Conservation (phyloP, 2,797 vertebrate genomes). For the Tragopan temminckii region DNA sequence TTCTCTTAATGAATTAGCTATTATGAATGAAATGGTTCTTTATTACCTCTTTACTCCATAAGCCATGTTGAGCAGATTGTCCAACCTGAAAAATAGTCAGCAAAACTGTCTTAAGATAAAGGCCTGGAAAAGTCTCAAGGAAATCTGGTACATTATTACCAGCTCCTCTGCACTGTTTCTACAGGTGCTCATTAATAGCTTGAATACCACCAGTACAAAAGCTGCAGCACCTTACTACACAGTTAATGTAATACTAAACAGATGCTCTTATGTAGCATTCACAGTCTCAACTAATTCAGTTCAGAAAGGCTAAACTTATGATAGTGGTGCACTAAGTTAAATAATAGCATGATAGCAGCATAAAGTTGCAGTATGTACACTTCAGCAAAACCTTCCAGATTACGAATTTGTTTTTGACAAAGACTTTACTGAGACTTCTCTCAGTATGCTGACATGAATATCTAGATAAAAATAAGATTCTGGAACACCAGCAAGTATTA, state of each 20-base stretch:
- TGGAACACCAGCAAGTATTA: not conserved
- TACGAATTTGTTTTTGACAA: not conserved
- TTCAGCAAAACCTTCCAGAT: not conserved
- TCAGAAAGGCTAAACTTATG: not conserved
- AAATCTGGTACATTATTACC: conserved; percentile 35
- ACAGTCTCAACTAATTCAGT: not conserved
- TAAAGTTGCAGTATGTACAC: not conserved
- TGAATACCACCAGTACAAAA: not conserved
- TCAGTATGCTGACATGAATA: not conserved
- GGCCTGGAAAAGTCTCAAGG: not conserved
- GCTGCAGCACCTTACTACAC: not conserved
- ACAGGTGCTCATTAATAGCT: not conserved
- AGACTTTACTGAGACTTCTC: not conserved
- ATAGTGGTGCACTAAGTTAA: not conserved
- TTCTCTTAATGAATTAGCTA: conserved; percentile 26
- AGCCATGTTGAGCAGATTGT: conserved; percentile 99
- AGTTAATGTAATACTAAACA: not conserved
- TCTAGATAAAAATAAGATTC: accelerated
- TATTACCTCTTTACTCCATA: conserved; percentile 99
- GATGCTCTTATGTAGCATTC: not conserved
- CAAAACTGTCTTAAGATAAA: conserved; percentile 78
- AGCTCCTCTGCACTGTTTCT: not conserved
- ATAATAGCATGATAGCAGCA: not conserved
- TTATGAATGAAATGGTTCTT: conserved; percentile 66
- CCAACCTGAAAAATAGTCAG: conserved; percentile 92